Percentiles rank a stretch among this genome's conserved stretches.
These are phyloP conservation scores for Leptodactylus fuscus DNA, from an alignment of 2,113 vertebrate species.

Conservation along the genomic window DNA sequence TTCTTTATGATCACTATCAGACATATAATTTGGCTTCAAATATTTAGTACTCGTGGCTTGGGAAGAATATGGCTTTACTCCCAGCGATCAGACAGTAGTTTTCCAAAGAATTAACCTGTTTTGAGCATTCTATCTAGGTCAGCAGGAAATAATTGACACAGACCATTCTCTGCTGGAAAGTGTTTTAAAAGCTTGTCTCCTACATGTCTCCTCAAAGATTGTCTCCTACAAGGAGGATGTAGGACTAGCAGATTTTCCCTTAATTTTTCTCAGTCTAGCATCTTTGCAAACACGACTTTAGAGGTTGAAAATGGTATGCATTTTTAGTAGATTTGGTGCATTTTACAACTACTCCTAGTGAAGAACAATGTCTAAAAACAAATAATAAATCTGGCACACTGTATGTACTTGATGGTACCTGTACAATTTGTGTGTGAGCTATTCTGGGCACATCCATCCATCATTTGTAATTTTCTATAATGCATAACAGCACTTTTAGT, in stretches of 20 bases:
- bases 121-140: conserved; percentile 39
- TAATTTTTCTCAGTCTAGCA: background rate
- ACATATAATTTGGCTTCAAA: background rate
- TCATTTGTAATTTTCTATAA: too few species aligned
- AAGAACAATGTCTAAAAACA: too few species aligned
- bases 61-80: background rate
- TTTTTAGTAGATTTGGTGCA: background rate
- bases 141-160: conserved; percentile 49
- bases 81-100: background rate
- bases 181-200: conserved; percentile 26
- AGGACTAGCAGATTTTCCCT: background rate
- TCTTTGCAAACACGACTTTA: too few species aligned
- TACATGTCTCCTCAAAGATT: conserved; percentile 1
- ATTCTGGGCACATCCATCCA: too few species aligned
- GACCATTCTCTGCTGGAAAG: conserved; percentile 13
- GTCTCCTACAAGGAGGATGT: too few species aligned
- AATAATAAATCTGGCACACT: too few species aligned
- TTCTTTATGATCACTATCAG: background rate
- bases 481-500: too few species aligned
- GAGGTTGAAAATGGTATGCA: too few species aligned
- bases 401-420: too few species aligned
- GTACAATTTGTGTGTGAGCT: too few species aligned
- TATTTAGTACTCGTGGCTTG: background rate
- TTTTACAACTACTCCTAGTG: too few species aligned
- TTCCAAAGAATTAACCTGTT: conserved; percentile 14